phyloP scores from a whole-genome alignment of 2,113 vertebrate species.

The Aleadryas rufinucha region DNA sequence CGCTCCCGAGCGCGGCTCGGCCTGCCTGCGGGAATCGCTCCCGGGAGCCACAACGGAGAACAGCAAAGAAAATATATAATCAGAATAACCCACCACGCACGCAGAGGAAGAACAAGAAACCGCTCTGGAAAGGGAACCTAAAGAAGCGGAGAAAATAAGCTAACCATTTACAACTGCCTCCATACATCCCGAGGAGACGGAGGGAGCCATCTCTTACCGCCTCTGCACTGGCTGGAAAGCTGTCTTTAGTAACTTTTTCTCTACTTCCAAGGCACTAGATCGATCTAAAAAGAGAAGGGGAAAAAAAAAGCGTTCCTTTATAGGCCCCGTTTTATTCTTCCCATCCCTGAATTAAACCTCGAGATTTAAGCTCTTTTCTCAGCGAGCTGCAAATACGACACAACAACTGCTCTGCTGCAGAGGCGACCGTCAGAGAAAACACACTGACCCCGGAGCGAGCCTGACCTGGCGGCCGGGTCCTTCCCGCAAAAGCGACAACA shows the following conservation, averaged over 20 bases:
- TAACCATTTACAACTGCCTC: conserved; percentile 28
- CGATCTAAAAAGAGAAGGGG: conserved; percentile 80
- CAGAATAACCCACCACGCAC: background rate
- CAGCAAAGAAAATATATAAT: background rate
- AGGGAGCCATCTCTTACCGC: conserved; percentile 80
- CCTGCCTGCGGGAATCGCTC: background rate
- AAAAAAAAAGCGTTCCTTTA: conserved; percentile 55
- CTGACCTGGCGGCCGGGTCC: background rate
- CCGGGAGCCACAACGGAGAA: background rate
- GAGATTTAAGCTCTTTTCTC: background rate
- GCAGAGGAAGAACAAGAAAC: background rate
- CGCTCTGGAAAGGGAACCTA: background rate
- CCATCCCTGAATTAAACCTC: background rate
- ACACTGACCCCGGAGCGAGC: background rate
- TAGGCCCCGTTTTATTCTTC: background rate
- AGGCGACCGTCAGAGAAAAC: background rate
- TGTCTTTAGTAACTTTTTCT: conserved; percentile 89
- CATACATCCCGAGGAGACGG: conserved; percentile 20
- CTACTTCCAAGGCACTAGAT: conserved; percentile 96
- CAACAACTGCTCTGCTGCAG: background rate
- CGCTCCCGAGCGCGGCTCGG: background rate
- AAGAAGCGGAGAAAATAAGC: background rate
- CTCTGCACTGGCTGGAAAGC: conserved; percentile 88
- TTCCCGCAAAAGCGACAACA: background rate
- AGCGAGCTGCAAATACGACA: background rate